Percentiles rank a stretch among this genome's conserved stretches.
Evolutionary conservation across 2,888 invertebrate genomes (phyloP).

Genomic region (Megaustenia siamemsis): DNA sequence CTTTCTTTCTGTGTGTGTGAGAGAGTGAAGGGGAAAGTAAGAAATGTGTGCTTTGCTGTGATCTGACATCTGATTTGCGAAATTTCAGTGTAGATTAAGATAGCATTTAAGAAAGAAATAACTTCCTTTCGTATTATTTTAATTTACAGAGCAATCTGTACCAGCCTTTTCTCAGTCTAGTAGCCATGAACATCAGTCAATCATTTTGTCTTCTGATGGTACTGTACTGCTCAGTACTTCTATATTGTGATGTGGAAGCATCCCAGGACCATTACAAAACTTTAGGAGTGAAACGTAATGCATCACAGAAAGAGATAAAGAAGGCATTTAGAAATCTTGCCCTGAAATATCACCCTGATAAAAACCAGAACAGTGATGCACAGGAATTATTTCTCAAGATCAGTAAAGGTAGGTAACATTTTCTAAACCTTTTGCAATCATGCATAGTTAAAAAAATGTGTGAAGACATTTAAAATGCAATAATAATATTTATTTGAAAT

Average conservation of each 20-base stretch:
- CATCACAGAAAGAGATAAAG: conserved; percentile 81
- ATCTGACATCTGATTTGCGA: too few species aligned
- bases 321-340: conserved; percentile 82
- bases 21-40: too few species aligned
- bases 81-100: too few species aligned
- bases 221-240: not conserved
- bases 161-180: not conserved
- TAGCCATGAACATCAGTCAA: conserved; percentile 30
- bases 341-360: conserved; percentile 82
- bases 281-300: conserved; percentile 80
- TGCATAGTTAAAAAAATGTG: too few species aligned
- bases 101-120: too few species aligned
- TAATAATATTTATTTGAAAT: too few species aligned
- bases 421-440: too few species aligned
- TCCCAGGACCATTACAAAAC: conserved; percentile 81
- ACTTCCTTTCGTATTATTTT: too few species aligned
- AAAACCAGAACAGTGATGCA: conserved; percentile 81
- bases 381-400: conserved; percentile 82
- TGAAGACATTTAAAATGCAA: too few species aligned
- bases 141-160: not conserved
- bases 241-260: conserved; percentile 40
- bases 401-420: conserved; percentile 82
- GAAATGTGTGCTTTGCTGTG: too few species aligned
- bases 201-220: conserved; percentile 13
- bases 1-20: too few species aligned